Evolutionary conservation across 2,888 invertebrate species (phyloP).

Genomic region (Hirtodrosophila duncani): DNA sequence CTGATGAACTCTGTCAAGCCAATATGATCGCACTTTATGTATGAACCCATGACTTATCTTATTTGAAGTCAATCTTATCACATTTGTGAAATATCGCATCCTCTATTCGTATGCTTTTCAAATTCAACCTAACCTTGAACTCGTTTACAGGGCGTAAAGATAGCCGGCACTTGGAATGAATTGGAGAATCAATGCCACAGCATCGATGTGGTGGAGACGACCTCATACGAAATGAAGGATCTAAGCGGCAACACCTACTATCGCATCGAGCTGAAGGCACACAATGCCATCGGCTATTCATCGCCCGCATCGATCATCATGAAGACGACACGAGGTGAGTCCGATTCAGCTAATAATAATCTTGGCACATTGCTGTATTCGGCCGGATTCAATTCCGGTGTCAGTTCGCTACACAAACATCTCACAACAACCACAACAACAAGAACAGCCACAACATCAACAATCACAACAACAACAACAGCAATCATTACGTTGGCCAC

Average conservation of each 20-base stretch:
- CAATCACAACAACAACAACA: conserved; percentile 64
- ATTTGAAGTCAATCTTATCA: too few relatives aligned
- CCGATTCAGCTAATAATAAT: conserved; percentile 79
- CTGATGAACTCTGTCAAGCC: too few relatives aligned
- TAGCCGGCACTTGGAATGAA: conserved; percentile 84
- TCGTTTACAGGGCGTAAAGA: conserved; percentile 81
- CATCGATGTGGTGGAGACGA: conserved; percentile 82
- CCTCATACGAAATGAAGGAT: conserved; percentile 84
- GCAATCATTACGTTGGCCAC: conserved; percentile 74
- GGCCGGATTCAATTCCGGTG: conserved; percentile 77
- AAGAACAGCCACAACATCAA: conserved; percentile 60
- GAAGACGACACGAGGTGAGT: conserved; percentile 93
- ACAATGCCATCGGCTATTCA: conserved; percentile 91
- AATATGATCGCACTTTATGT: neutral
- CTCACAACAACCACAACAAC: conserved; percentile 56
- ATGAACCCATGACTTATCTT: neutral
- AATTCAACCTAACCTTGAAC: neutral
- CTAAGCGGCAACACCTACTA: conserved; percentile 90
- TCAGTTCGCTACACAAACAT: conserved; percentile 75
- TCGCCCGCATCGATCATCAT: conserved; percentile 87
- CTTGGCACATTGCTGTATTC: conserved; percentile 78
- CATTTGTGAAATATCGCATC: too few relatives aligned
- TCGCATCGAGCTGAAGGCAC: conserved; percentile 89
- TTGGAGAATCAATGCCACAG: conserved; percentile 80
- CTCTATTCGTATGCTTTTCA: too few relatives aligned